Evolutionary conservation across 2,797 vertebrate genomes (phyloP).

Genomic region (Spinus olivaceus): DNA sequence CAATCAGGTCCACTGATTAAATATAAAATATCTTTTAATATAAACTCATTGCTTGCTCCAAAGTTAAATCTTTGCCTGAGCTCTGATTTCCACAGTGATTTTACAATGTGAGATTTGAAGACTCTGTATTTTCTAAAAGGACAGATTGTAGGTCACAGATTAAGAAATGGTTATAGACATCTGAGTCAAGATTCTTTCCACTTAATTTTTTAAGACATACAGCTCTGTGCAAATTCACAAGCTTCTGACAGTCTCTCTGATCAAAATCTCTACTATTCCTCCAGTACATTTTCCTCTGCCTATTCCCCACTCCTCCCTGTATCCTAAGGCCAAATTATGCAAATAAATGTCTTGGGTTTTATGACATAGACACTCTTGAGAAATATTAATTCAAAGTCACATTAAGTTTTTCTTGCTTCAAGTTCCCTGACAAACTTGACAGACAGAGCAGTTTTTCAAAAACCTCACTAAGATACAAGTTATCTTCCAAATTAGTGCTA

Average conservation of each 20-base stretch:
- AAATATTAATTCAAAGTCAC: conserved; percentile 22
- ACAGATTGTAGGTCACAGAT: neutral
- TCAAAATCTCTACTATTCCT: neutral
- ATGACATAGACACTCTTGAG: conserved; percentile 2
- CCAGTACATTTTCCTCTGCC: conserved; percentile 12
- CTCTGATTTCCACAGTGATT: neutral
- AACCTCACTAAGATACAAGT: neutral
- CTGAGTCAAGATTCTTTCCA: neutral
- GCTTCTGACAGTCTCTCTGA: neutral
- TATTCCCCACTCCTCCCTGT: neutral
- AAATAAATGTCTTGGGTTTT: conserved; percentile 16
- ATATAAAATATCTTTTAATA: neutral
- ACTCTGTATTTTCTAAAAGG: neutral
- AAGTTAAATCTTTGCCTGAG: neutral
- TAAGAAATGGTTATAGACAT: neutral
- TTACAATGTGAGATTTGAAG: neutral
- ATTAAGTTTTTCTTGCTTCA: neutral
- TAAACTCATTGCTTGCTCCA: neutral
- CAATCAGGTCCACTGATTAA: neutral
- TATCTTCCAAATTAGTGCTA: neutral
- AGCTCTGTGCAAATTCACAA: neutral
- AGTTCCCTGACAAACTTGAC: conserved; percentile 11
- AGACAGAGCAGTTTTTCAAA: neutral
- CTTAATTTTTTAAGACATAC: neutral
- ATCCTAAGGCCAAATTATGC: conserved; percentile 24